Conservation (phyloP, 2,888 invertebrate genomes). For the Oxytorus armatus region DNA sequence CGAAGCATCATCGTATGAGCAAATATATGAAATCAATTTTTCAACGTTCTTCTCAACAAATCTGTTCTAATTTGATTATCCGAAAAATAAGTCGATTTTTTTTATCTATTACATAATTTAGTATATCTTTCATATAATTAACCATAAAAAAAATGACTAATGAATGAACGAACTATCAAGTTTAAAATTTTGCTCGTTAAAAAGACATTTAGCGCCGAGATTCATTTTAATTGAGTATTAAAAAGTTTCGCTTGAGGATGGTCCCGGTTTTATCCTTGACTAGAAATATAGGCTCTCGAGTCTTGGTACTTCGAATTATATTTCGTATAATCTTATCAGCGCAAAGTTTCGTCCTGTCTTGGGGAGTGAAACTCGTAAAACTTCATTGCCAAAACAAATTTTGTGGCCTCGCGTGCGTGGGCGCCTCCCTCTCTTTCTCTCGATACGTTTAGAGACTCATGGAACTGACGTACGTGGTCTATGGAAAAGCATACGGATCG, state of each 20-base stretch:
- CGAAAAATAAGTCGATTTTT: no score
- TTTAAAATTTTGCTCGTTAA: no score
- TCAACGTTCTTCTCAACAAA: no score
- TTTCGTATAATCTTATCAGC: slow-evolving; percentile 9
- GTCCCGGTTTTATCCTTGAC: not conserved
- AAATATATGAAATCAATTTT: no score
- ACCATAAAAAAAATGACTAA: no score
- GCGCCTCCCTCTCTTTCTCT: slow-evolving; percentile 13
- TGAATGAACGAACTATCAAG: no score
- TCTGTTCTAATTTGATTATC: no score
- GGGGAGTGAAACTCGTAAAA: slow-evolving; percentile 53
- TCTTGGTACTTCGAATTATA: not conserved
- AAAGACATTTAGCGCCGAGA: no score
- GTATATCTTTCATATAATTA: no score
- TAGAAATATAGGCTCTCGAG: not conserved
- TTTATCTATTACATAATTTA: no score
- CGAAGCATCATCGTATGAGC: no score
- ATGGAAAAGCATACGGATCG: slow-evolving; percentile 32
- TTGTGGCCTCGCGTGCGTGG: slow-evolving; percentile 48
- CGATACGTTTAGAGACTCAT: slow-evolving; percentile 16
- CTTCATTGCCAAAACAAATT: slow-evolving; percentile 68
- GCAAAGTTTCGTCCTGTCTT: not conserved
- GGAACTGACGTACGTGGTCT: slow-evolving; percentile 17
- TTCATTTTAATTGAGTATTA: no score
- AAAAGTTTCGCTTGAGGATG: not conserved